phyloP scores from a whole-genome alignment of 2,888 invertebrate species.

The Syrphus vitripennis region DNA sequence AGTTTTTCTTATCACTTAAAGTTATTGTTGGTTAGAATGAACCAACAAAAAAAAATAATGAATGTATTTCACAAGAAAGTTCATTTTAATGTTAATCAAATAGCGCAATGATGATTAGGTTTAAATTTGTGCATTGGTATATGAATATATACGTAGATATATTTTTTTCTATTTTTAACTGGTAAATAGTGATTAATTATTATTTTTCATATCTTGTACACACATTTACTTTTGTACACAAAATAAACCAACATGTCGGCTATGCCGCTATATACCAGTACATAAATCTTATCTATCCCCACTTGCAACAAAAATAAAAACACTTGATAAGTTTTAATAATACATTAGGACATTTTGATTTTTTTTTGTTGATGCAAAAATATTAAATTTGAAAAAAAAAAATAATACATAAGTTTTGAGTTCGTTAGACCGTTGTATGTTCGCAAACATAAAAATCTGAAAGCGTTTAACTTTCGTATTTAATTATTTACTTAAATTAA shows the following conservation, averaged over 20 bases:
- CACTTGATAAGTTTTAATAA: not conserved
- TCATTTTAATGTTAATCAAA: not conserved
- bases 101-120: not conserved
- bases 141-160: not conserved
- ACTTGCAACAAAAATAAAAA: not conserved
- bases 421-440: too few relatives aligned
- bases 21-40: not conserved
- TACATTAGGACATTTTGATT: not conserved
- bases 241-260: constrained; percentile 20
- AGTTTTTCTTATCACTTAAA: constrained; percentile 30
- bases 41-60: not conserved
- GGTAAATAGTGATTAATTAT: not conserved
- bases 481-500: too few relatives aligned
- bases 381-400: not conserved
- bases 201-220: not conserved
- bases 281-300: not conserved
- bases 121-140: not conserved
- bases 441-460: too few relatives aligned
- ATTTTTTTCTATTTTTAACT: not conserved
- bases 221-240: not conserved
- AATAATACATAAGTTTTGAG: too few relatives aligned
- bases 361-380: not conserved
- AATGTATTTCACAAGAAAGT: not conserved
- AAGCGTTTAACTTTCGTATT: too few relatives aligned
- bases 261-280: not conserved